Base-by-base conservation (phyloP, 2,797 vertebrate species). In the Enteromius thamalakanensis region DNA sequence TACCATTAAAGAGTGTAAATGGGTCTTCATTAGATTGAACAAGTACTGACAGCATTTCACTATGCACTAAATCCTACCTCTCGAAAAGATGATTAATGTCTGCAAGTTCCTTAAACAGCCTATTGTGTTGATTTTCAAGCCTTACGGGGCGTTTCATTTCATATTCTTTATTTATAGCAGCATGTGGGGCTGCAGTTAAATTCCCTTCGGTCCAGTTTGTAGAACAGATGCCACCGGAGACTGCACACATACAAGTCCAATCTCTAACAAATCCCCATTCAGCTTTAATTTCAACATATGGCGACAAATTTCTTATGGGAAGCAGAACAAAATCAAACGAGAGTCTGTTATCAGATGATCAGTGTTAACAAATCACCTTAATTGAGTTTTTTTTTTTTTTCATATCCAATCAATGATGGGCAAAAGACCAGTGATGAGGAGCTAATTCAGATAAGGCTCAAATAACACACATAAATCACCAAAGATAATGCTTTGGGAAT, bases 81-180 rank as follows among this genome's bases (percentile, higher is more conserved):
- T 83, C 75, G 72, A 65, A 45, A 85, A 83, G 86, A 88, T 84
- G 83, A 90, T 90, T 88, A 91, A 88, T 83, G 90, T 91, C 86
- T 80, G 81, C 51, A 79, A 65, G 49, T 85, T 85, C 55, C 84
- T 87, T 81, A 86, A 65, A 82, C 82, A 87, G 85, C 84, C 82
- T 74, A 81, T 87, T 80, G 82, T 86, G 83, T 82, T 79, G 74
- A 84, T 88, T 88, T 87, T 78, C 84, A 89, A 87, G 91, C 49
- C 82, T 74, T 76, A 90, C 90, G 92, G 93, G 92, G 90, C 86
- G 84, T 91, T 91, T 92, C 90, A 91, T 92, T 92, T 91, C 85
- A 91, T 91, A 89, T 91, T 90, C 87, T 92, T 92, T 95, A 94
- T 94, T 94, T 94, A 94, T 94, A 95, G 93, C 91, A 86, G 84